Evolutionary conservation across 2,888 invertebrate species (phyloP).

Genomic region (Rhingia campestris): DNA sequence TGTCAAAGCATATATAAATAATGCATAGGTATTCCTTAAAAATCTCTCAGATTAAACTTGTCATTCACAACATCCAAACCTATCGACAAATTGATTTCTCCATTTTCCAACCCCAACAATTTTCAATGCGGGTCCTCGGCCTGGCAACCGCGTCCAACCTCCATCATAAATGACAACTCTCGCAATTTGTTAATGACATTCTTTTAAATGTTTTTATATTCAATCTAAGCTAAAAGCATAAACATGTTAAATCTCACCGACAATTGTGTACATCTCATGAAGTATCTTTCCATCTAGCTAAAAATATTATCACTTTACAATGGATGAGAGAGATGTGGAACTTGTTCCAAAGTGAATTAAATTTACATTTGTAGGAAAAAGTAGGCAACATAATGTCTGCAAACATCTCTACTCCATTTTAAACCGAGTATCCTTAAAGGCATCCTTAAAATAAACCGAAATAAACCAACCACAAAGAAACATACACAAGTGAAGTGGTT

Average conservation of each 20-base stretch:
- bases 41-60: too few species aligned
- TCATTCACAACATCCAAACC: too few species aligned
- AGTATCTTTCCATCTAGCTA: conserved; percentile 13
- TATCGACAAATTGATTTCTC: too few species aligned
- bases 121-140: too few species aligned
- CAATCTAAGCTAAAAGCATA: conserved; percentile 1
- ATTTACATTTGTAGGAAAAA: not conserved
- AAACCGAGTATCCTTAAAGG: conserved; percentile 24
- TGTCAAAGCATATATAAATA: too few species aligned
- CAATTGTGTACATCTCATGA: not conserved
- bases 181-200: conserved; percentile 3
- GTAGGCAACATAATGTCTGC: conserved; percentile 1
- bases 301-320: conserved; percentile 1
- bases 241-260: not conserved
- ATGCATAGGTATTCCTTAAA: too few species aligned
- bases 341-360: not conserved
- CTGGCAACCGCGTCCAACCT: not conserved
- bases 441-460: conserved; percentile 22
- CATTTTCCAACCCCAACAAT: too few species aligned
- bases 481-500: not conserved
- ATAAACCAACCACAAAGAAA: not conserved
- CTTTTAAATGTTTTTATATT: not conserved
- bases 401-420: not conserved
- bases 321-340: conserved; percentile 2
- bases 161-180: not conserved